Base-by-base conservation (phyloP, 2,888 invertebrate genomes). In the Matsumyia berberina region DNA sequence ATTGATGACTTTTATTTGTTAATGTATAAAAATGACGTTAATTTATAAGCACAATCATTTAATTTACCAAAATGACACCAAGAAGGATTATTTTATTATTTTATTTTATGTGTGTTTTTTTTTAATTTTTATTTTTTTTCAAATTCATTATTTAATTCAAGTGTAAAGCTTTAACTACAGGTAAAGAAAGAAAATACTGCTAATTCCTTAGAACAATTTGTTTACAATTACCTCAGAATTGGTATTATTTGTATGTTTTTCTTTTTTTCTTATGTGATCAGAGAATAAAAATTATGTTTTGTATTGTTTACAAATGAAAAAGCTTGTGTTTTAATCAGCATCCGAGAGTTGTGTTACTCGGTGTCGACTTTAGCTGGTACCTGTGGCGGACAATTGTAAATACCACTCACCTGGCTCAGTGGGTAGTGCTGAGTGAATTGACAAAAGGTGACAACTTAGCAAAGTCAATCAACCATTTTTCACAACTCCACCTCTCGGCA, bases 61-160 rank as follows among this genome's bases (percentile, higher is more conserved):
- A 33, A 70, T 77, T 62, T 66, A 80, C 73, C 85, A 85, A 80
- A 79, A 74, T 66, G 69, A 80, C 72, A 69, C 80, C 74, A 85
- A 74, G 62, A 66, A 60, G 64, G 53, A 74, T 62, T 80, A 57
- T 74, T 74, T 67, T 78, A 31, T 69, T 49, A 35, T 39, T 66
- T 67, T 78, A 53, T 67, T 60, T 79, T 60, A n/a, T 58, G 29
- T 69, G 53, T 46, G 17, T 66, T 31, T 29, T 44, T 39, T 37
- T 39, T 55, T 70, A n/a, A n/a, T n/a, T n/a, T n/a, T n/a, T n/a
- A n/a, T 46, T 57, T 51, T 58, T 7, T 35, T 69, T 44, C 37
- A 31, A 33, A 49, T 42, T 24, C n/a, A 66, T 70, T 62, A 37
- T 80, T 62, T 24, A 37, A 64, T 69, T 64, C 33, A 69, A 62